Base-by-base conservation (phyloP, 2,113 vertebrate species). In the Sphyrna mokarran region DNA sequence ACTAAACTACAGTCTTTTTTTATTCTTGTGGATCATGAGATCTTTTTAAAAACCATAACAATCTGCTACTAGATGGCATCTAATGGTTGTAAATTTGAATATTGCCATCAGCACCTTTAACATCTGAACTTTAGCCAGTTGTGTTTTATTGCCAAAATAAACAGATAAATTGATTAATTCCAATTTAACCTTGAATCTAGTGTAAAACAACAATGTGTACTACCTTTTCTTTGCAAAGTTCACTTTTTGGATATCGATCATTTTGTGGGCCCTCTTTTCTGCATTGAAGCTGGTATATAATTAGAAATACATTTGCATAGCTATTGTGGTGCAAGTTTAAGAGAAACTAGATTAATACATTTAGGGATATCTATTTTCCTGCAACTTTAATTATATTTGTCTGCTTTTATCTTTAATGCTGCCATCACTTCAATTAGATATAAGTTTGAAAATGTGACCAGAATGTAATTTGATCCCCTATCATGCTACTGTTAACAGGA, bases 401-500 rank as follows among this genome's bases (percentile, higher is more conserved):
- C 48, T 14, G 54, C 23, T 63, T 90, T 16, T 54, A 90, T 61
- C 63, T 94, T 66, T 11, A 61, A 90, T 33, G 61, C 9, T 61
- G 26, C 3, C 87, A 90, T 90, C 29, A 69, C 6, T 40, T 94
- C 66, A 43, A 70, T 70, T 69, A 93, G 13, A 66, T 85, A 43
- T 3, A 61, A 58, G 40, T 76, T 70, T 80, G 14, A 95, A 76
- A 48, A n/a, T 85, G 23, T 80, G 87, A 33, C 58, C 33, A 16
- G 6, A 54, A 85, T 83, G 29, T 87, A 72, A 76, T 93, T 91
- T 43, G 40, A 5, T 16, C 9, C 66, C 61, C 37, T 69, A 23
- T 54, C 20, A 23, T 76, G 20, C 6, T 33, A 37, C 54, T 48
- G 68, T 95, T 72, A 43, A 3, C 97, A 99, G 99, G 99, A 99